These are phyloP conservation scores for Hoplodrina ambigua DNA, from an alignment of 2,888 invertebrate species.

Conservation along the genomic window DNA sequence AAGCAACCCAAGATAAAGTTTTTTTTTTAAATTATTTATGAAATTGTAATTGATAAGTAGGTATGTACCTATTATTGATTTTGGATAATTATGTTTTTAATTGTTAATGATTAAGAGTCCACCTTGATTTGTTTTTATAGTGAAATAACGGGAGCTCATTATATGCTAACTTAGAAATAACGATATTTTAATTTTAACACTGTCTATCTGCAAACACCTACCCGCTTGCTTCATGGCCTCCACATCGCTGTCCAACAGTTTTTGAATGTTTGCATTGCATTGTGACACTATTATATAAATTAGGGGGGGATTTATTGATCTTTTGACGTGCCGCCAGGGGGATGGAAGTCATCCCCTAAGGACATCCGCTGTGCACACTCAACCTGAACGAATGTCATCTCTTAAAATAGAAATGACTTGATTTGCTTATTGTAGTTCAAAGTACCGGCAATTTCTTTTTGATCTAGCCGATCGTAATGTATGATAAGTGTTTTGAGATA, in stretches of 20 bases:
- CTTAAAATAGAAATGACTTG: conserved; percentile 51
- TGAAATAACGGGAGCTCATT: no score
- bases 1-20: no score
- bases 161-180: no score
- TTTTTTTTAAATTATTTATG: no score
- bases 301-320: conserved; percentile 78
- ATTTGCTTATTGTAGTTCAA: conserved; percentile 14
- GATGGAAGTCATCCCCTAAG: conserved; percentile 50
- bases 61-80: no score
- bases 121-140: no score
- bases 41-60: no score
- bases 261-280: conserved; percentile 81
- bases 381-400: conserved; percentile 35
- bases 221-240: conserved; percentile 60
- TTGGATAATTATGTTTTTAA: no score
- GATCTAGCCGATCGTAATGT: conserved; percentile 23
- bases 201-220: no score
- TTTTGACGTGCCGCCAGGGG: conserved; percentile 65
- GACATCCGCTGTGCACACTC: conserved; percentile 43
- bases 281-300: conserved; percentile 78
- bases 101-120: no score
- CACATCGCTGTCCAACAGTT: conserved; percentile 73
- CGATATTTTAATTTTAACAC: no score
- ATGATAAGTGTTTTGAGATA: conserved; percentile 25
- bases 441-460: conserved; percentile 26